phyloP scores from a whole-genome alignment of 2,888 invertebrate species.

The Zygogramma bicolorata region DNA sequence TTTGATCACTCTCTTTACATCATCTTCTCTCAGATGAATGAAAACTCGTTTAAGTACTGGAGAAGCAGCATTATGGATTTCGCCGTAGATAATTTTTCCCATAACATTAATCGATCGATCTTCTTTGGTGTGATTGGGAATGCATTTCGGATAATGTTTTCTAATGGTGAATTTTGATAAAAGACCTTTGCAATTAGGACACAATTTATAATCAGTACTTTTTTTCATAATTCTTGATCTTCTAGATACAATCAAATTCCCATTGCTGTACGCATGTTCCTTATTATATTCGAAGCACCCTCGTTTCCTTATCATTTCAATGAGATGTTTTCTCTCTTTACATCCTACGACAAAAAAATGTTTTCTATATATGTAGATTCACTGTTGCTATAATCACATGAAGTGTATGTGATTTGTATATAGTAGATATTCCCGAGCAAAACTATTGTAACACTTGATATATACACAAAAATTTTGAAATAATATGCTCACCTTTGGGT shows the following conservation, averaged over 20 bases:
- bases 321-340: neutral
- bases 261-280: neutral
- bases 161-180: neutral
- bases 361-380: too few relatives aligned
- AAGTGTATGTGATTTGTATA: too few relatives aligned
- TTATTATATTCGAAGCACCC: neutral
- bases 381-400: too few relatives aligned
- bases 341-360: neutral
- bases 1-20: neutral
- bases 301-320: neutral
- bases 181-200: neutral
- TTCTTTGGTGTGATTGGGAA: neutral
- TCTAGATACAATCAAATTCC: neutral
- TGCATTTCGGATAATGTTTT: neutral
- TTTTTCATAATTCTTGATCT: neutral
- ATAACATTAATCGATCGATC: neutral
- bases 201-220: neutral
- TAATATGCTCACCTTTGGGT: conserved; percentile 14
- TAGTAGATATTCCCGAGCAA: too few relatives aligned
- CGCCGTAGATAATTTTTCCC: neutral
- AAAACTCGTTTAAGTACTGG: neutral
- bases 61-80: neutral
- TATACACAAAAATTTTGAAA: too few relatives aligned
- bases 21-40: neutral
- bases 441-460: too few relatives aligned